Evolutionary conservation across 2,113 vertebrate genomes (phyloP), one percentile per base, ranked within the genome.

Genomic region (Rhinopomastus cyanomelas): DNA sequence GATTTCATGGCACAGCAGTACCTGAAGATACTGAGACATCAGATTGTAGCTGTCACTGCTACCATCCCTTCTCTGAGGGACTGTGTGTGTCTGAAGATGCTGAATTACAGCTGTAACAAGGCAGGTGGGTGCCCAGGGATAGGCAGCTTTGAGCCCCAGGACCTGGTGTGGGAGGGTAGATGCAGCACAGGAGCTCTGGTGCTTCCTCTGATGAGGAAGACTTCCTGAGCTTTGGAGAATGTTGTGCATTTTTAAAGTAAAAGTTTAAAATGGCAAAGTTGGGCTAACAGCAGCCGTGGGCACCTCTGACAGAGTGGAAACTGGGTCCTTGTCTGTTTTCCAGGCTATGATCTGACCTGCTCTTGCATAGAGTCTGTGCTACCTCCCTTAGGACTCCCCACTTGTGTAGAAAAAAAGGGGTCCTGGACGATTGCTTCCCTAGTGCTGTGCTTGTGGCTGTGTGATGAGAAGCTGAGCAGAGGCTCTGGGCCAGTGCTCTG

Each of bases 261-360:
- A 46, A 26, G 26, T n/a, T 57, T 36, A 11, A 32, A 77, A 32
- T 19, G 46, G 9, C n/a, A n/a, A 32, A 49, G 39, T 2, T 25
- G 22, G 39, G 44, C 12, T 19, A 14, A 11, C 3, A 18, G 22
- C 12, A 37, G 42, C 51, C 39, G 15, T 42, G 12, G 71, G 32
- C 8, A 12, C 0, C 2, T n/a, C 15, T 1, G 2, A 8, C 34
- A 32, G 34, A 32, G 21, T 16, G 27, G 39, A 37, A 52, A 7
- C 32, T 30, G 49, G 17, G 7, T 17, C 11, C 12, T 48, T 34
- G 25, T 19, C 39, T 67, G 30, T 56, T 60, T 46, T 37, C 37
- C 46, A 55, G 51, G 37, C 36, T 27, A 44, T 44, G 39, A 42
- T 42, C 39, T 42, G 15, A 42, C 39, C 39, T 42, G 39, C 39